Conservation (phyloP, 2,888 invertebrate genomes). For the Epistrophe eligans region DNA sequence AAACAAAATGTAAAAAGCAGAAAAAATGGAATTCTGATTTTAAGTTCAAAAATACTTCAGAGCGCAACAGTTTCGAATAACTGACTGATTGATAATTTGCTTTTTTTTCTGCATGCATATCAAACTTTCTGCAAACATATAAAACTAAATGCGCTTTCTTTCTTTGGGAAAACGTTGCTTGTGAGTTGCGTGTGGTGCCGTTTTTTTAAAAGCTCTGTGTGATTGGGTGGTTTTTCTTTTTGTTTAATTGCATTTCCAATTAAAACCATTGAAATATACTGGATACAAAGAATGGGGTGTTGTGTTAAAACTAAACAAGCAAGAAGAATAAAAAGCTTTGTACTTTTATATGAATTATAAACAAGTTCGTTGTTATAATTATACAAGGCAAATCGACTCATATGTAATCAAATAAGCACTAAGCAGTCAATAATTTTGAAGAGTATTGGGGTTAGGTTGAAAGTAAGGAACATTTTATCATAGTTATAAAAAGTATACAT, state of each 20-base stretch:
- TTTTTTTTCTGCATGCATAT: not conserved
- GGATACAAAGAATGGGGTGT: not conserved
- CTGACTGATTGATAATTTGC: not conserved
- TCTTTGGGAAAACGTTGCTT: not conserved
- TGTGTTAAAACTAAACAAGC: not conserved
- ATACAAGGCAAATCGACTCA: too few species aligned
- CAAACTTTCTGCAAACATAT: not conserved
- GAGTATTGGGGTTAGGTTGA: too few species aligned
- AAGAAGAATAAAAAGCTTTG: not conserved
- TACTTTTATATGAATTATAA: not conserved
- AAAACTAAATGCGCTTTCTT: too few species aligned
- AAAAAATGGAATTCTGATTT: not conserved
- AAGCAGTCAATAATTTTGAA: not conserved
- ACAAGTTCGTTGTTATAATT: not conserved
- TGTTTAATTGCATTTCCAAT: conserved; percentile 11
- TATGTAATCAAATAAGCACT: not conserved
- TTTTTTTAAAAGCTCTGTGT: not conserved
- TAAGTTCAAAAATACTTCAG: not conserved
- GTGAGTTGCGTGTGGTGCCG: not conserved
- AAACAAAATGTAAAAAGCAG: not conserved
- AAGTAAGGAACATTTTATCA: too few species aligned
- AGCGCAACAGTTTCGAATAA: not conserved
- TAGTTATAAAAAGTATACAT: too few species aligned
- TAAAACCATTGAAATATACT: not conserved
- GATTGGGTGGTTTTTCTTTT: not conserved